Conservation (phyloP, 2,888 invertebrate genomes). For the Meganola albula region DNA sequence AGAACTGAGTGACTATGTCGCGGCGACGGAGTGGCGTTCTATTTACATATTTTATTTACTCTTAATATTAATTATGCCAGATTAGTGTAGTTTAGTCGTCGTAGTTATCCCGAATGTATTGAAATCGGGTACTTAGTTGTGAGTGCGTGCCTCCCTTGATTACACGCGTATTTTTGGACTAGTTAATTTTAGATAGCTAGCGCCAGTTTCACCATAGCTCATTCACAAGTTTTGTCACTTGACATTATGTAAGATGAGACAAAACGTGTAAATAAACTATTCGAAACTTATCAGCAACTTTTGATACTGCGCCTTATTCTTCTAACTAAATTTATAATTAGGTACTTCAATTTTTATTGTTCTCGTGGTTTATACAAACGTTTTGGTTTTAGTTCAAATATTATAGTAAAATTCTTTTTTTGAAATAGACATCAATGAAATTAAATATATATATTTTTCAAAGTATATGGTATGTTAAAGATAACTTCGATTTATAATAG, state of each 20-base stretch:
- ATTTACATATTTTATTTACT: conserved; percentile 22
- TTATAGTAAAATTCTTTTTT: conserved; percentile 61
- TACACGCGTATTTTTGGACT: conserved; percentile 30
- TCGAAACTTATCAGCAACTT: no score
- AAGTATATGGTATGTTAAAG: conserved; percentile 23
- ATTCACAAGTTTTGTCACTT: no score
- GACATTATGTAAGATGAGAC: no score
- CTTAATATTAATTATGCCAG: conserved; percentile 13
- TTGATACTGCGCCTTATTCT: no score
- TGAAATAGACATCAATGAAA: conserved; percentile 38
- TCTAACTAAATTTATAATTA: conserved; percentile 41
- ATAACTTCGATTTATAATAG: conserved; percentile 31
- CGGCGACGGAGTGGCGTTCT: conserved; percentile 8
- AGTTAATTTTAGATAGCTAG: conserved; percentile 54
- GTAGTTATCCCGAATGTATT: conserved; percentile 7
- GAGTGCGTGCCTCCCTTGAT: conserved; percentile 10
- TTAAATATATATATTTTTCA: conserved; percentile 30
- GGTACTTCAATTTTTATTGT: conserved; percentile 43
- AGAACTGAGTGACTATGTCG: conserved; percentile 13
- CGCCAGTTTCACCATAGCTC: no score
- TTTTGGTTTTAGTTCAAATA: conserved; percentile 62
- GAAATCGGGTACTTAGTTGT: conserved; percentile 10
- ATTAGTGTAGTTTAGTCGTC: conserved; percentile 8
- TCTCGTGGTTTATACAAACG: conserved; percentile 45
- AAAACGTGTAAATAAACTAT: no score